Evolutionary conservation across 2,888 invertebrate genomes (phyloP).

Genomic region (Acanthoscelides obtectus): DNA sequence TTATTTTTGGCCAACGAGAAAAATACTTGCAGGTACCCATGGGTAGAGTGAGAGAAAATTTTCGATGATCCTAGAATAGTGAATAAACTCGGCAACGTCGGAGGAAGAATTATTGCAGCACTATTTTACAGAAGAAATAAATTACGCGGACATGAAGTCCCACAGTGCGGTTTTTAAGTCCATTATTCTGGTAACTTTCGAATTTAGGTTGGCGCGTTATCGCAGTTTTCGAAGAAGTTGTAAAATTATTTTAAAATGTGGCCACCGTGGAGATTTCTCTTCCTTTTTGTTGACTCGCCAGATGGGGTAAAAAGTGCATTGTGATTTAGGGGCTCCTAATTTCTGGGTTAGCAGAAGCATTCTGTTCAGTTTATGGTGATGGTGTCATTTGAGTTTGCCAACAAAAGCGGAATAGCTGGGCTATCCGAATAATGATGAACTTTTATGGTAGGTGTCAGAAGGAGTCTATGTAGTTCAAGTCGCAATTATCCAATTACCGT

Average conservation of each 20-base stretch:
- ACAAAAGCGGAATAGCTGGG: neutral
- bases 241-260: neutral
- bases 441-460: neutral
- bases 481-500: too few relatives aligned
- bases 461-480: too few relatives aligned
- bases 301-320: neutral
- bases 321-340: neutral
- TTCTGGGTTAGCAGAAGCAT: neutral
- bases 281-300: neutral
- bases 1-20: too few relatives aligned
- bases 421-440: neutral
- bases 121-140: neutral
- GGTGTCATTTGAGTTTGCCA: neutral
- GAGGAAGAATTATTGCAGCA: neutral
- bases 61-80: too few relatives aligned
- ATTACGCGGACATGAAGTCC: neutral
- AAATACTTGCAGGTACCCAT: too few relatives aligned
- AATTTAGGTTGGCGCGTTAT: neutral
- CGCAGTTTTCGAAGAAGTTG: slow-evolving; percentile 1
- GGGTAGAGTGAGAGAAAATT: too few relatives aligned
- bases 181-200: slow-evolving; percentile 1
- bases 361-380: neutral
- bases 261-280: neutral
- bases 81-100: neutral
- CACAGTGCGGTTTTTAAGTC: slow-evolving; percentile 1